These are phyloP conservation scores for Chloromyia formosa DNA, from an alignment of 2,888 invertebrate genomes.

Conservation along the genomic window DNA sequence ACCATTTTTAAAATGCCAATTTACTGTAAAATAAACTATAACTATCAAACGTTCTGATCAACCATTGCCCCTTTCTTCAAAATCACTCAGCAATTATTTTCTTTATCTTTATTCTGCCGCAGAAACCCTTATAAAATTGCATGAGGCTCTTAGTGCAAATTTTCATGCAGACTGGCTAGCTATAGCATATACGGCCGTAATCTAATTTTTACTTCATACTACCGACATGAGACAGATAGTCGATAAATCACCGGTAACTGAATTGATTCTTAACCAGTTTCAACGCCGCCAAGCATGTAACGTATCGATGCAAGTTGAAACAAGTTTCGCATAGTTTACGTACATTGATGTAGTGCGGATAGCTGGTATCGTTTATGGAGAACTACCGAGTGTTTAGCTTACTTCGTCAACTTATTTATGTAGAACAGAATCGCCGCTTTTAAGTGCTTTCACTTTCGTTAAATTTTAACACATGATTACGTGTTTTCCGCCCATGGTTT, in stretches of 20 bases:
- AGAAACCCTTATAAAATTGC: neutral
- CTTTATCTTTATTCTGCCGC: too few species aligned
- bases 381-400: neutral
- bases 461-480: neutral
- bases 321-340: neutral
- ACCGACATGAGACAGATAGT: neutral
- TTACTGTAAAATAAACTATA: too few species aligned
- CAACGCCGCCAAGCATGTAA: neutral
- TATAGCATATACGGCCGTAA: constrained; percentile 4
- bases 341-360: neutral
- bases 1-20: too few species aligned
- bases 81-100: too few species aligned
- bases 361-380: neutral
- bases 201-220: neutral
- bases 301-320: neutral
- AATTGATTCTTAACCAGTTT: constrained; percentile 25
- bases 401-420: neutral
- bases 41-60: too few species aligned
- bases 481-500: neutral
- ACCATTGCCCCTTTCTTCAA: too few species aligned
- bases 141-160: neutral
- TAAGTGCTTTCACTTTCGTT: constrained; percentile 17
- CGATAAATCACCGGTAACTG: constrained; percentile 15
- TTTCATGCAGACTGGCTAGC: neutral
- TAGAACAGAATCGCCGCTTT: constrained; percentile 20